Percentiles rank a stretch among this genome's conserved stretches.
These are phyloP conservation scores for Matsumurasca onukii DNA, from an alignment of 1,140 invertebrate genomes.

Conservation along the genomic window DNA sequence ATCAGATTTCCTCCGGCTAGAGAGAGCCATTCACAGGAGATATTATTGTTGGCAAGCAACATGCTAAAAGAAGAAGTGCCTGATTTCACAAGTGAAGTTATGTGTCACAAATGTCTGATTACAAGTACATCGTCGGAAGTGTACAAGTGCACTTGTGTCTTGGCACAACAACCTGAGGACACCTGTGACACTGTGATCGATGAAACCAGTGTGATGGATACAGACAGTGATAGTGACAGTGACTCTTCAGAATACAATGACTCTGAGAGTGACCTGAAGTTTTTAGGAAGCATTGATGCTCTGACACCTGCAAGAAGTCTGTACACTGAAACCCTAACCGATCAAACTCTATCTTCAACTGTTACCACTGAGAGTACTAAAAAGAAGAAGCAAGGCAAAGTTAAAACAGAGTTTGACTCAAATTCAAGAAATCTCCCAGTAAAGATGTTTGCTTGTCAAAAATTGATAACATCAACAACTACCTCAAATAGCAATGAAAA, in stretches of 20 bases:
- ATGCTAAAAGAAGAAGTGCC: conserved; percentile 11
- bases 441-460: too few relatives aligned
- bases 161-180: not conserved
- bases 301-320: too few relatives aligned
- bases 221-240: not conserved
- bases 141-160: not conserved
- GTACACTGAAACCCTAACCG: too few relatives aligned
- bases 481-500: too few relatives aligned
- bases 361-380: too few relatives aligned
- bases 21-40: not conserved
- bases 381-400: too few relatives aligned
- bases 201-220: not conserved
- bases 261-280: not conserved
- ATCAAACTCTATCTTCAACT: too few relatives aligned
- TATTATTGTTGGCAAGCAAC: not conserved
- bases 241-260: not conserved
- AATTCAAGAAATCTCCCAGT: too few relatives aligned
- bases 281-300: too few relatives aligned
- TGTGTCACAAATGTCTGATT: not conserved
- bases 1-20: not conserved
- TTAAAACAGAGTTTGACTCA: too few relatives aligned
- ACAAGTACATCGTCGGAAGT: not conserved
- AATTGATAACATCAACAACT: too few relatives aligned
- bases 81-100: conserved; percentile 4
- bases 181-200: not conserved